A percentile compares a stretch with the other conserved stretches of the same genome.
phyloP scores from a whole-genome alignment of 2,113 vertebrate species.

The Petaurus breviceps region DNA sequence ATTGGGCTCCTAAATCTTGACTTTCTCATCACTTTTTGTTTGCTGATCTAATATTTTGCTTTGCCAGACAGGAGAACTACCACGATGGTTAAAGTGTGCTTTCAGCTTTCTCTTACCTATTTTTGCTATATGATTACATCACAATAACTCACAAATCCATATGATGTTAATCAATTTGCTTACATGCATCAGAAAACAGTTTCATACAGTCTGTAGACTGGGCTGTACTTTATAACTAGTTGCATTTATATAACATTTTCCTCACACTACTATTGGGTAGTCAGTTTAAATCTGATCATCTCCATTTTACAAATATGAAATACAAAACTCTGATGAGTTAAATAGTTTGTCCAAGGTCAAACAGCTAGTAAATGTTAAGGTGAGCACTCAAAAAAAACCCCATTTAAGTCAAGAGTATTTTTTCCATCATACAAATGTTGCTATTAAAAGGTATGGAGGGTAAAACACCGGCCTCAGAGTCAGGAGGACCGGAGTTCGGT shows the following conservation, averaged over 20 bases:
- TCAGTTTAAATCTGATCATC: background rate
- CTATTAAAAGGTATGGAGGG: background rate
- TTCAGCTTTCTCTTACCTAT: no score
- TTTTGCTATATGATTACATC: no score
- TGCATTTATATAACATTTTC: background rate
- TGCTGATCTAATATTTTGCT: no score
- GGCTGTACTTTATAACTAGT: background rate
- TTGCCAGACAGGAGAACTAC: no score
- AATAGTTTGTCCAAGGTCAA: background rate
- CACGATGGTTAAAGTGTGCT: no score
- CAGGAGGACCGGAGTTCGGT: no score
- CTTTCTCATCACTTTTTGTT: no score
- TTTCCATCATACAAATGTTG: background rate
- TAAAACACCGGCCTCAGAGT: no score
- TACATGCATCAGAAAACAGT: background rate
- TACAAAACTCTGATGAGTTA: background rate
- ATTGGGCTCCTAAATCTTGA: no score
- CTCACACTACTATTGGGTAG: background rate
- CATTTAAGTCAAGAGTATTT: background rate
- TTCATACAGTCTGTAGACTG: background rate
- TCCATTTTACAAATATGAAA: background rate
- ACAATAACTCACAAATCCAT: background rate
- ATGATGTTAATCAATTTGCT: background rate
- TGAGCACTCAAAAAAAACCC: background rate
- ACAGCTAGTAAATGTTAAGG: background rate